These are phyloP conservation scores for Aldabrachelys gigantea DNA, from an alignment of 2,113 vertebrate genomes.

Conservation along the genomic window DNA sequence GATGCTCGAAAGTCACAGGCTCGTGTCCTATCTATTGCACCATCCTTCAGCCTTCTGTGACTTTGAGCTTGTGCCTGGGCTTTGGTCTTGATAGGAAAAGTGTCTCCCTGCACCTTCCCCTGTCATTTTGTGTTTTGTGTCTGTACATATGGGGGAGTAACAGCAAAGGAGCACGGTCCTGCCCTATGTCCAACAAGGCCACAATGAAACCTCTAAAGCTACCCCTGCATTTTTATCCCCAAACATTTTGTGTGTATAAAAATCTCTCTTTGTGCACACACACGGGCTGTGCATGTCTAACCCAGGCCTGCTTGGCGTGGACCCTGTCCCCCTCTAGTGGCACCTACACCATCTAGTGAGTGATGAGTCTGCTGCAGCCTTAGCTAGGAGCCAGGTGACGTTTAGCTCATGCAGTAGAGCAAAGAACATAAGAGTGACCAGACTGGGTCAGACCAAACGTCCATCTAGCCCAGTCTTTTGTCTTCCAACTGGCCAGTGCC, in stretches of 20 bases:
- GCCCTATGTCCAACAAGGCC: neutral
- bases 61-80: fast-evolving
- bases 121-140: neutral
- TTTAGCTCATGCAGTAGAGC: too few species aligned
- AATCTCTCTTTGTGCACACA: neutral
- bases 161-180: neutral
- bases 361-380: too few species aligned
- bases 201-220: neutral
- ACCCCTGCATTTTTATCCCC: neutral
- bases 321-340: too few species aligned
- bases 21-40: neutral
- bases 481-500: too few species aligned
- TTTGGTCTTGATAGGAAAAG: neutral
- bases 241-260: neutral
- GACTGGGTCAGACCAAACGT: too few species aligned
- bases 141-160: too few species aligned
- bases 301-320: too few species aligned
- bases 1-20: neutral
- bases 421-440: too few species aligned
- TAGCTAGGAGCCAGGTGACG: too few species aligned
- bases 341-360: too few species aligned
- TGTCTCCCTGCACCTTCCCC: fast-evolving
- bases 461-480: too few species aligned
- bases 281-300: neutral
- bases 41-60: fast-evolving